A percentile compares a stretch with the other conserved stretches of the same genome.
Conservation (phyloP, 2,113 vertebrate genomes). For the Blennius ocellaris region DNA sequence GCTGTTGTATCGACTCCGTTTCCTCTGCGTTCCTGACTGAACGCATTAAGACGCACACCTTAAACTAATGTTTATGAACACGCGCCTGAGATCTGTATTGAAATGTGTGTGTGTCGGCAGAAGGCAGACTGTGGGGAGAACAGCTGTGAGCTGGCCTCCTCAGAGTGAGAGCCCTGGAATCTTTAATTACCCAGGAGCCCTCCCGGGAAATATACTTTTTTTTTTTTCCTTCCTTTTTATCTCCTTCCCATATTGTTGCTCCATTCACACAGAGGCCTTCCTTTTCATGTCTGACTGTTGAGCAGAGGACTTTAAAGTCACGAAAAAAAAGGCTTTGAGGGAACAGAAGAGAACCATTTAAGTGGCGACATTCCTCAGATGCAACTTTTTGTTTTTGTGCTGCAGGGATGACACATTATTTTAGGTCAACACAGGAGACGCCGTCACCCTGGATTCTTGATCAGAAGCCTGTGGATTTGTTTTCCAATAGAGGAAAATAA, state of each 20-base stretch:
- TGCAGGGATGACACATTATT: no score
- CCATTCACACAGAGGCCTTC: slow-evolving; percentile 23
- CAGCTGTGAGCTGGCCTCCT: slow-evolving; percentile 55
- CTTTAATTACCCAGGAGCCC: slow-evolving; percentile 66
- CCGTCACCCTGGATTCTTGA: no score
- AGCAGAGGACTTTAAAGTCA: slow-evolving; percentile 23
- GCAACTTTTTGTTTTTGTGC: background rate
- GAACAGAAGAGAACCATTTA: slow-evolving; percentile 15
- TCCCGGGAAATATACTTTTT: slow-evolving; percentile 56
- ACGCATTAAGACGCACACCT: slow-evolving; percentile 3
- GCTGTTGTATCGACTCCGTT: slow-evolving; percentile 36
- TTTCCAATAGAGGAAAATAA: no score
- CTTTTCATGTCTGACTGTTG: slow-evolving; percentile 30
- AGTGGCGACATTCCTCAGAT: slow-evolving; percentile 14
- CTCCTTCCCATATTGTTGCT: slow-evolving; percentile 26
- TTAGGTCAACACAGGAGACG: no score
- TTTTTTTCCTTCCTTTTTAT: slow-evolving; percentile 35
- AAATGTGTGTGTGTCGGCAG: slow-evolving; percentile 38
- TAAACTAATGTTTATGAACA: slow-evolving; percentile 21
- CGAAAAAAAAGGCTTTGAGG: slow-evolving; percentile 32
- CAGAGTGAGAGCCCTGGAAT: slow-evolving; percentile 47
- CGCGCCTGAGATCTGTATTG: slow-evolving; percentile 34
- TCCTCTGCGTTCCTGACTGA: background rate
- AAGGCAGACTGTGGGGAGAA: slow-evolving; percentile 45
- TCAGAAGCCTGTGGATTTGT: no score